These are phyloP conservation scores for Drosophila lutescens DNA, from an alignment of 2,888 invertebrate genomes.

Conservation along the genomic window DNA sequence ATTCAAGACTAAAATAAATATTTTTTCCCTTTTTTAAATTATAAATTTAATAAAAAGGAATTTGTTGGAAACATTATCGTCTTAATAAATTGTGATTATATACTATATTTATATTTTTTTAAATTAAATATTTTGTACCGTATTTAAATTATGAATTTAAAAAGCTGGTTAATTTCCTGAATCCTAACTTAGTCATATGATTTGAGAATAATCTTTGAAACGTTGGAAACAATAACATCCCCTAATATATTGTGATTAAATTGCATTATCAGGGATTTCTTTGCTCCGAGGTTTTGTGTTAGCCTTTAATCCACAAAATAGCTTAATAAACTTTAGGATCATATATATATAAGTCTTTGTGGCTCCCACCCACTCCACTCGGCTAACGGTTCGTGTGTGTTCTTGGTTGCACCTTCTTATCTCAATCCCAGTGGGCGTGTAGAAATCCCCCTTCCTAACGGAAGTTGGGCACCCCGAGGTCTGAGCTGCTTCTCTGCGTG, in stretches of 20 bases:
- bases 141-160: no score
- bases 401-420: constrained; percentile 12
- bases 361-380: constrained; percentile 3
- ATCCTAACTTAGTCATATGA: no score
- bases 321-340: constrained; percentile 5
- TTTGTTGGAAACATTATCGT: no score
- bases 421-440: neutral
- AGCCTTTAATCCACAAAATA: constrained; percentile 10
- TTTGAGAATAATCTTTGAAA: no score
- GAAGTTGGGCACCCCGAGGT: constrained; percentile 34
- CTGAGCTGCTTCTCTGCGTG: constrained; percentile 31
- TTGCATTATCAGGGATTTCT: constrained; percentile 11
- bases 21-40: no score
- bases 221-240: neutral
- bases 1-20: no score
- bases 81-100: no score
- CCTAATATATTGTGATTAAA: constrained; percentile 1
- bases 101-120: no score
- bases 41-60: no score
- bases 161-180: no score
- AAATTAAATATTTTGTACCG: no score
- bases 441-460: constrained; percentile 5
- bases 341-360: neutral
- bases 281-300: neutral
- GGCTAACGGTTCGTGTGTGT: constrained; percentile 13